Conservation (phyloP, 2,888 invertebrate species). For the Spatulosminthurus flaviceps region DNA sequence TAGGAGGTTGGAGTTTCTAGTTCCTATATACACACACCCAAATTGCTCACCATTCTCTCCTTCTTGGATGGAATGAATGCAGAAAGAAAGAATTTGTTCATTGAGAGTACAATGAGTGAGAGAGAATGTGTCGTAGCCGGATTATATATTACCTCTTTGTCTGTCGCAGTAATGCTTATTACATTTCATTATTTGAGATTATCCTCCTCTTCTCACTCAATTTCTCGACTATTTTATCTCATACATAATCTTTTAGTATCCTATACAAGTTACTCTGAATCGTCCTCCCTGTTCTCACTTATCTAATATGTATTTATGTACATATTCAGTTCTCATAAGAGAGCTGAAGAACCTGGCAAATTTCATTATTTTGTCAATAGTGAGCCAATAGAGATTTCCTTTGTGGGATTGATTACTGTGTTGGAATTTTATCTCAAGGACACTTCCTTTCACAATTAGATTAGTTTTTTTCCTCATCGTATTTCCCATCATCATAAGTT, state of each 20-base stretch:
- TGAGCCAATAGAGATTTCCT: background rate
- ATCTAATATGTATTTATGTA: too few species aligned
- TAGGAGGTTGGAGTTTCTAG: too few species aligned
- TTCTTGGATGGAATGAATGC: background rate
- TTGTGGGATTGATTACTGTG: background rate
- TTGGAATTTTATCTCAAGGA: slow-evolving; percentile 1
- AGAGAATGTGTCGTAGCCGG: background rate
- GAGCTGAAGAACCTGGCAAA: background rate
- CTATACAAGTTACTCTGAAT: background rate
- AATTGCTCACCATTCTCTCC: background rate
- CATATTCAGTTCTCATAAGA: too few species aligned
- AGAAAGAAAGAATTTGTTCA: slow-evolving; percentile 12
- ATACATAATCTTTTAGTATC: background rate
- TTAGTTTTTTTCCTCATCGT: background rate
- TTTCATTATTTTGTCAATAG: background rate
- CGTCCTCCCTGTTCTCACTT: background rate
- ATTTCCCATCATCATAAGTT: background rate
- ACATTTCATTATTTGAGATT: background rate
- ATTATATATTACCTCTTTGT: slow-evolving; percentile 13
- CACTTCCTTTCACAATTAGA: background rate
- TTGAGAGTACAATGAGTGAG: background rate
- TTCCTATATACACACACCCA: background rate
- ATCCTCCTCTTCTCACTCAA: background rate
- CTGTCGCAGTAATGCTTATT: background rate
- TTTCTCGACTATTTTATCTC: background rate